Percentiles rank a stretch among this genome's conserved stretches.
Conservation (phyloP, 2,888 invertebrate genomes). For the Catocala sponsa region DNA sequence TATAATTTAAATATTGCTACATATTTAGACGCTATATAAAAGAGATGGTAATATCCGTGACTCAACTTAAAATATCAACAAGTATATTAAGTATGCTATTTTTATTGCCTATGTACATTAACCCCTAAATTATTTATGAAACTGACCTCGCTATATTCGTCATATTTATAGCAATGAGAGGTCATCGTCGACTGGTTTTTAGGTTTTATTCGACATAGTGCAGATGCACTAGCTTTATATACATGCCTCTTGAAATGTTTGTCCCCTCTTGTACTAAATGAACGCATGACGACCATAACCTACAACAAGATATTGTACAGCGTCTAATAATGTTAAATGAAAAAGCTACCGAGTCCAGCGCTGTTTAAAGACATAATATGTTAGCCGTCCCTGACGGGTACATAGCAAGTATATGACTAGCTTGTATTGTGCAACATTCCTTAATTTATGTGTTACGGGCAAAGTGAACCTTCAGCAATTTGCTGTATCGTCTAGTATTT, state of each 20-base stretch:
- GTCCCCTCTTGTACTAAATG: slow-evolving; percentile 3
- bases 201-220: too few species aligned
- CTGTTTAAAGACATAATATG: slow-evolving; percentile 18
- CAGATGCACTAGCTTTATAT: neutral
- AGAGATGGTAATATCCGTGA: too few species aligned
- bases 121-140: too few species aligned
- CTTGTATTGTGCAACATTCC: slow-evolving; percentile 27
- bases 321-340: slow-evolving; percentile 20
- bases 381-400: slow-evolving; percentile 4
- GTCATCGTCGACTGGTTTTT: too few species aligned
- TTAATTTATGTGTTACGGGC: slow-evolving; percentile 22
- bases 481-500: slow-evolving; percentile 5
- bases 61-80: too few species aligned
- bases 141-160: too few species aligned
- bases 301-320: slow-evolving; percentile 11
- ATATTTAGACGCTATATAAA: too few species aligned
- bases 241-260: slow-evolving; percentile 10
- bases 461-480: slow-evolving; percentile 2
- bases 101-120: too few species aligned
- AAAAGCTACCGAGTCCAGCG: slow-evolving; percentile 15
- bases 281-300: slow-evolving; percentile 9
- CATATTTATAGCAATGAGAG: too few species aligned
- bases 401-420: slow-evolving; percentile 14
- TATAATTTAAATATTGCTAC: too few species aligned
- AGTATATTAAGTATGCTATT: too few species aligned